Conservation (phyloP, 2,113 vertebrate genomes). For the Perccottus glenii region DNA sequence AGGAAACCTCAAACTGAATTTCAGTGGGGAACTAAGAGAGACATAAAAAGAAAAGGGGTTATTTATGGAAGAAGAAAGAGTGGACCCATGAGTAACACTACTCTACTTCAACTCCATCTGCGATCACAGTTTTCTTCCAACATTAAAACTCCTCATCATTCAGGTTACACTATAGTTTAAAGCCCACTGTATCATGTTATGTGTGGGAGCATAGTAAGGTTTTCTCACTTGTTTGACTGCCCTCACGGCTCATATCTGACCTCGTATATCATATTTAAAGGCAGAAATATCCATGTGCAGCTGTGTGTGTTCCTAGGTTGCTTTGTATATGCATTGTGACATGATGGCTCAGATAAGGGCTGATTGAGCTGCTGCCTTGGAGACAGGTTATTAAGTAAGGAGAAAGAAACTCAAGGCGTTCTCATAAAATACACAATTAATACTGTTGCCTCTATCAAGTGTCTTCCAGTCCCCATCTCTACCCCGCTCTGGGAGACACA, state of each 20-base stretch:
- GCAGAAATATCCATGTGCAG: constrained; percentile 6
- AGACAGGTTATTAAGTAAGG: constrained; percentile 80
- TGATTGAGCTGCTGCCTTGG: constrained; percentile 76
- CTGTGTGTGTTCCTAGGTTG: constrained; percentile 6
- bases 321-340: constrained; percentile 53
- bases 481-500: constrained; percentile 49
- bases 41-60: not conserved
- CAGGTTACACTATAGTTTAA: no score
- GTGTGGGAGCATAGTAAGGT: no score
- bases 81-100: constrained; percentile 13
- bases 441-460: constrained; percentile 74
- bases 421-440: constrained; percentile 81
- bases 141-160: no score
- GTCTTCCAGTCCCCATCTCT: constrained; percentile 60
- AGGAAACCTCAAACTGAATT: constrained; percentile 2
- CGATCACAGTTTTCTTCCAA: no score
- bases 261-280: not conserved
- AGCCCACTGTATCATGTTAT: no score
- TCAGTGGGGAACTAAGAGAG: constrained; percentile 4
- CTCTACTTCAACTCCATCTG: constrained; percentile 3
- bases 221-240: no score
- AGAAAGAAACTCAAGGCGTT: constrained; percentile 62
- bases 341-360: constrained; percentile 72
- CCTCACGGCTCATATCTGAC: constrained; percentile 25
- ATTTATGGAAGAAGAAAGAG: constrained; percentile 18